Conservation (phyloP, 2,888 invertebrate species). For the Busseola fusca region DNA sequence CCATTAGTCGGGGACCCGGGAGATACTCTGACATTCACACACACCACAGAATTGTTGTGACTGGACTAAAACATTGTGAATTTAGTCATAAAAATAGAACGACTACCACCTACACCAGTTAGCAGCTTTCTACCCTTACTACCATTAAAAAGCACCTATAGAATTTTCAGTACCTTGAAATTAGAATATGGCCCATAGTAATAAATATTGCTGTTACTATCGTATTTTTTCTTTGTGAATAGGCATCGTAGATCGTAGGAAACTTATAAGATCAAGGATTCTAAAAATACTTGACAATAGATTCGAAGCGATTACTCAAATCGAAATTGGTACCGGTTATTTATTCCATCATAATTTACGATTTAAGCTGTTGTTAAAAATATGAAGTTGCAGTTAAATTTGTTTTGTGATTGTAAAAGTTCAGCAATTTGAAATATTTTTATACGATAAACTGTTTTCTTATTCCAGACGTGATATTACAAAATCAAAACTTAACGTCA, state of each 20-base stretch:
- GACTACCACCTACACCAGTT: not conserved
- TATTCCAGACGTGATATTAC: slow-evolving; percentile 61
- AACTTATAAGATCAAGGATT: not conserved
- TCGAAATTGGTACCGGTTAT: not conserved
- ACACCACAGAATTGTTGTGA: not conserved
- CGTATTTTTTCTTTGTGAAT: not conserved
- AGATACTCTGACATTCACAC: not conserved
- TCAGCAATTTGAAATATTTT: not conserved
- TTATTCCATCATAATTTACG: not conserved
- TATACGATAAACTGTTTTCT: not conserved
- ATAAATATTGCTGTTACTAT: not conserved
- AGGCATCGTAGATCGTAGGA: not conserved
- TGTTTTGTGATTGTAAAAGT: not conserved
- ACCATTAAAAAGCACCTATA: not conserved
- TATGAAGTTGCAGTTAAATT: not conserved
- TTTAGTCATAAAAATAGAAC: too few species aligned
- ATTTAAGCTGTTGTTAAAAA: not conserved
- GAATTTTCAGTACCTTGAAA: not conserved
- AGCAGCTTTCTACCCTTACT: not conserved
- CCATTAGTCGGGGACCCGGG: not conserved
- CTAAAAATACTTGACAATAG: not conserved
- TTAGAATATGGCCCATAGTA: not conserved
- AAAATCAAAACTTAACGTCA: slow-evolving; percentile 61
- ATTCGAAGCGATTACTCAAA: not conserved
- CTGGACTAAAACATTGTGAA: not conserved